These are phyloP conservation scores for Neoaliturus tenellus DNA, from an alignment of 2,888 invertebrate genomes.

Conservation along the genomic window DNA sequence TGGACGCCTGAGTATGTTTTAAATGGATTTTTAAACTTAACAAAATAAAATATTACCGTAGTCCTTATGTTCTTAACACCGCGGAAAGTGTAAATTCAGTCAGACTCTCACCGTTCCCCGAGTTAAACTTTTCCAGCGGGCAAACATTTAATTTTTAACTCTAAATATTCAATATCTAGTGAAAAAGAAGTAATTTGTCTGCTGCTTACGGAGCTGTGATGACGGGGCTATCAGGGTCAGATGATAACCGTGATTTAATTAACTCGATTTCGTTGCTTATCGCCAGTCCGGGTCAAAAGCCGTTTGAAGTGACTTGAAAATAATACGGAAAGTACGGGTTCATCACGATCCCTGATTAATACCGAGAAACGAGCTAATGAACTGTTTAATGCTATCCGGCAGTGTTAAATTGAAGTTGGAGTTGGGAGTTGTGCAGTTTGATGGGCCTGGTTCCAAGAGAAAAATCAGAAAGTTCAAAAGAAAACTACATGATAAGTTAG, in stretches of 20 bases:
- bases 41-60: too few species aligned
- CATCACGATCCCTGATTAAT: background rate
- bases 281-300: constrained; percentile 9
- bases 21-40: too few species aligned
- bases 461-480: too few species aligned
- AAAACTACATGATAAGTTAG: too few species aligned
- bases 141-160: too few species aligned
- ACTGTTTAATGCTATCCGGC: background rate
- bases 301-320: constrained; percentile 18
- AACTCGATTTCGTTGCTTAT: constrained; percentile 25
- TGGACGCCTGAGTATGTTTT: too few species aligned
- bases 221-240: constrained; percentile 43
- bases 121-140: too few species aligned
- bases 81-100: too few species aligned
- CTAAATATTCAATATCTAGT: background rate
- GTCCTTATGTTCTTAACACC: too few species aligned
- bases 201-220: background rate
- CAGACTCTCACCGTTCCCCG: too few species aligned
- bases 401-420: background rate
- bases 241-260: constrained; percentile 37
- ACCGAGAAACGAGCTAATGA: background rate
- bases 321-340: constrained; percentile 10
- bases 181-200: constrained; percentile 40
- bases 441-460: too few species aligned
- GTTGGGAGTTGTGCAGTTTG: too few species aligned